phyloP scores from a whole-genome alignment of 2,888 invertebrate genomes.

The Scaptomyza caliginosa region DNA sequence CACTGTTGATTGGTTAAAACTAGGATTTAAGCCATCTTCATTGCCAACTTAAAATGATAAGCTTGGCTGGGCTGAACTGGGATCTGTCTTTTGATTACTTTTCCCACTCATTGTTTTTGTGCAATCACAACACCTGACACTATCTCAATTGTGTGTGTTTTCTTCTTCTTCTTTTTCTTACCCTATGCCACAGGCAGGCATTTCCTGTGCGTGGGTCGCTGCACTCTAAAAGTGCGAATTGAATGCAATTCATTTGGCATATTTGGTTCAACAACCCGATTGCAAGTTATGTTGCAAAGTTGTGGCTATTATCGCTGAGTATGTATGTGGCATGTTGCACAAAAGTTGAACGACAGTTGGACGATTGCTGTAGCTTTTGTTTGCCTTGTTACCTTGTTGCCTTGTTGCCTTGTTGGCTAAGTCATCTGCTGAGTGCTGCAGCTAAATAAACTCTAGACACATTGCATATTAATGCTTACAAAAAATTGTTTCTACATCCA shows the following conservation, averaged over 20 bases:
- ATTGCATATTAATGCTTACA: not conserved
- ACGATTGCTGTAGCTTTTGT: conserved; percentile 11
- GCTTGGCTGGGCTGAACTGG: not conserved
- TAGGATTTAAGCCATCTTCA: not conserved
- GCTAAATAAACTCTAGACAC: not conserved
- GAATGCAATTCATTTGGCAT: conserved; percentile 56
- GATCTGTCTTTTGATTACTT: not conserved
- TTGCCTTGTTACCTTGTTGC: no score
- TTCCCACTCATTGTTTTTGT: not conserved
- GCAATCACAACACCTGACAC: not conserved
- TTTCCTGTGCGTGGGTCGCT: conserved; percentile 62
- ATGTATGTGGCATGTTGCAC: conserved; percentile 1
- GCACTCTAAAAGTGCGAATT: conserved; percentile 32
- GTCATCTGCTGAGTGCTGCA: conserved; percentile 26
- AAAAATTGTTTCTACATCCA: not conserved
- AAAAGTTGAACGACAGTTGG: conserved; percentile 19
- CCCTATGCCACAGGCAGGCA: conserved; percentile 15
- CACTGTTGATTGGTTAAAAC: not conserved
- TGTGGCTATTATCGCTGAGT: conserved; percentile 24
- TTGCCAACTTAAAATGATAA: not conserved
- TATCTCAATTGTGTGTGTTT: not conserved
- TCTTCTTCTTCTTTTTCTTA: not conserved
- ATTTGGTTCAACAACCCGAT: conserved; percentile 53
- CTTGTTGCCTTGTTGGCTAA: conserved; percentile 13
- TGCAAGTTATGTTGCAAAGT: conserved; percentile 16